These are phyloP conservation scores for Cromileptes altivelis DNA, from an alignment of 2,113 vertebrate species.

Conservation along the genomic window DNA sequence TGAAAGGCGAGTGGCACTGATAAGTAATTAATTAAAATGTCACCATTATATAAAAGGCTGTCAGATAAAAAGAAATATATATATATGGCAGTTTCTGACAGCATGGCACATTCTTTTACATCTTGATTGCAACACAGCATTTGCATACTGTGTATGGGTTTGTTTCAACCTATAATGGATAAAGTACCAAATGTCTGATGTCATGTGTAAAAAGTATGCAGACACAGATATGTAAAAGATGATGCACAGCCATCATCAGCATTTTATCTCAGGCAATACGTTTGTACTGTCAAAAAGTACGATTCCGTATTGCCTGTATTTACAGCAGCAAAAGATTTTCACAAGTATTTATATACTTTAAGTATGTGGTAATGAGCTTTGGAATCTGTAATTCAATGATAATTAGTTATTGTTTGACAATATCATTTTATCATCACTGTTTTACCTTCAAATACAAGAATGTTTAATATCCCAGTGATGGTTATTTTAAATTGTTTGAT, in stretches of 20 bases:
- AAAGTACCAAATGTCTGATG: background rate
- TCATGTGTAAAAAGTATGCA: background rate
- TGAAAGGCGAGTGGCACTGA: background rate
- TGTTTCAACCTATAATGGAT: background rate
- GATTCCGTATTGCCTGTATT: background rate
- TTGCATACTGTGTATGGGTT: background rate
- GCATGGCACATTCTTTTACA: background rate
- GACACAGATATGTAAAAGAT: background rate
- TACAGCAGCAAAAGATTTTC: background rate
- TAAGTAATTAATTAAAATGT: background rate
- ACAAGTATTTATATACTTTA: no score
- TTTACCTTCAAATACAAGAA: background rate
- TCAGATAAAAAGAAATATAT: no score
- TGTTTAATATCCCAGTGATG: background rate
- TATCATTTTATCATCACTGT: background rate
- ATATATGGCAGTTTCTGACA: background rate
- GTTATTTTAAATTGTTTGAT: no score
- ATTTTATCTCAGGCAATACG: no score
- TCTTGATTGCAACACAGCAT: background rate
- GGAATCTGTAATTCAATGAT: no score
- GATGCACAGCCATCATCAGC: background rate
- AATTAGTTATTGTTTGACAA: background rate
- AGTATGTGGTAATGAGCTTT: no score
- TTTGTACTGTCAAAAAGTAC: background rate
- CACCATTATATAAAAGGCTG: background rate